Conservation (phyloP, 2,888 invertebrate genomes). For the Drosophila merina region DNA sequence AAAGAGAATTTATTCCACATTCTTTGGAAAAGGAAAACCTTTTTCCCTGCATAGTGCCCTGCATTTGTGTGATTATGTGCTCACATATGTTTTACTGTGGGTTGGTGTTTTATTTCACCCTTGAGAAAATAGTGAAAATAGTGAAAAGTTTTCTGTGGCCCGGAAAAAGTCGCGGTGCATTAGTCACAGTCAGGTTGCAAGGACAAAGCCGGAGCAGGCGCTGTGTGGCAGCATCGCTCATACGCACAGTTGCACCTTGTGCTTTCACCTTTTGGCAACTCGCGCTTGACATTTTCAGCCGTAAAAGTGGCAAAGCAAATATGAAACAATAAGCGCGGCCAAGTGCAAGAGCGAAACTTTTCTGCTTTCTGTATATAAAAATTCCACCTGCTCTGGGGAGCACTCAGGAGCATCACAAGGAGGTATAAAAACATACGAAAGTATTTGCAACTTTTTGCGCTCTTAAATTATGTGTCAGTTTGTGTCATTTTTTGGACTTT, state of each 20-base stretch:
- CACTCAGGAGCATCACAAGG: background rate
- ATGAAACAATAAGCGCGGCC: slow-evolving; percentile 30
- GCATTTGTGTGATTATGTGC: slow-evolving; percentile 30
- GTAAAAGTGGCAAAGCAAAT: slow-evolving; percentile 44
- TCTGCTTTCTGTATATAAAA: slow-evolving; percentile 1
- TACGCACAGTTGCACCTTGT: slow-evolving; percentile 65
- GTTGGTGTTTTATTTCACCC: slow-evolving; percentile 34
- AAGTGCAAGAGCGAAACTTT: slow-evolving; percentile 17
- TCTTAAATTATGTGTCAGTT: slow-evolving; percentile 34
- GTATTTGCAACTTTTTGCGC: slow-evolving; percentile 23
- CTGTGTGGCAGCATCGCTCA: slow-evolving; percentile 54
- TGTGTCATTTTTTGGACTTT: slow-evolving; percentile 2
- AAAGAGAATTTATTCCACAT: background rate
- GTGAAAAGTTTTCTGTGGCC: slow-evolving; percentile 39
- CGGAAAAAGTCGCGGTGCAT: slow-evolving; percentile 55
- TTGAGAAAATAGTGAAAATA: slow-evolving; percentile 46
- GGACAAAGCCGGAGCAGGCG: slow-evolving; percentile 45
- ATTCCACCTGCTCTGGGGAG: slow-evolving; percentile 18
- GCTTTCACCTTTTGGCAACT: slow-evolving; percentile 35
- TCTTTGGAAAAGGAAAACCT: slow-evolving; percentile 1
- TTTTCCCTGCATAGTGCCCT: slow-evolving; percentile 7
- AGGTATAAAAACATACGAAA: slow-evolving; percentile 18
- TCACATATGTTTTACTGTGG: background rate
- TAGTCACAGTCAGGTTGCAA: slow-evolving; percentile 62
- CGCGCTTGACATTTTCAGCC: slow-evolving; percentile 44